A percentile compares a stretch with the other conserved stretches of the same genome.
phyloP scores from a whole-genome alignment of 2,113 vertebrate genomes.

The Phycodurus eques region DNA sequence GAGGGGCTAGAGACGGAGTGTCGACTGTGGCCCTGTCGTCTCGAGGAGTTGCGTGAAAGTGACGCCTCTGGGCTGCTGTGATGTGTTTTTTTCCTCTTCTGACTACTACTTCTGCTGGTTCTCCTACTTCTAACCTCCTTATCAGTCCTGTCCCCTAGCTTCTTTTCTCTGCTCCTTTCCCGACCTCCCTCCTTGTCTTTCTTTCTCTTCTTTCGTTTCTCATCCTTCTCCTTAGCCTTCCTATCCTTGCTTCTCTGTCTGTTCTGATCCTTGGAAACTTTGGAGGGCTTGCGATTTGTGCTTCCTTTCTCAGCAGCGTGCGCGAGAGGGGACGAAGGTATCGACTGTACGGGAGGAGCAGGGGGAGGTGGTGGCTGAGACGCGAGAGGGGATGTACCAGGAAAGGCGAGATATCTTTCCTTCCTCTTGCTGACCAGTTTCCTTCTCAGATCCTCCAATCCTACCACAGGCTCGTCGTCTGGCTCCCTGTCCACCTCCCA shows the following conservation, averaged over 20 bases:
- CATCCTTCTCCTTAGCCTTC: constrained; percentile 60
- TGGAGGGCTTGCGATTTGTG: constrained; percentile 63
- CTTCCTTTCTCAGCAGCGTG: constrained; percentile 32
- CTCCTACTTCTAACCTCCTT: constrained; percentile 49
- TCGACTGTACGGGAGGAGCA: constrained; percentile 29
- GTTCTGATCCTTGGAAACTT: constrained; percentile 64
- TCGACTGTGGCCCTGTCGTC: constrained; percentile 32
- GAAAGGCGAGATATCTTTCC: constrained; percentile 75
- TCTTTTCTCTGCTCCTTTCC: constrained; percentile 53
- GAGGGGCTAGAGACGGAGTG: constrained; percentile 64
- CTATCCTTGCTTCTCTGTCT: constrained; percentile 66
- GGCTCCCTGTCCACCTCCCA: constrained; percentile 64
- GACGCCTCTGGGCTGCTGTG: constrained; percentile 59
- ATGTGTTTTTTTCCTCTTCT: constrained; percentile 66
- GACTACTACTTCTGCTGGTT: constrained; percentile 67
- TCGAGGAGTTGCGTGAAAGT: constrained; percentile 46
- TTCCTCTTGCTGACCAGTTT: constrained; percentile 84
- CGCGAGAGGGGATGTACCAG: constrained; percentile 57
- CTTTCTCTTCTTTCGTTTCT: constrained; percentile 51
- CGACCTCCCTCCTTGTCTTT: constrained; percentile 53
- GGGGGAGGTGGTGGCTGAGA: constrained; percentile 45
- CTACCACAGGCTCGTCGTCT: constrained; percentile 61
- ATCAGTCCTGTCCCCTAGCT: constrained; percentile 16
- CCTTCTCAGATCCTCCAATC: constrained; percentile 79
- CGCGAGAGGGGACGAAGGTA: constrained; percentile 35